A percentile compares a stretch with the other conserved stretches of the same genome.
phyloP scores from a whole-genome alignment of 2,113 vertebrate species.

The Gadus chalcogrammus region DNA sequence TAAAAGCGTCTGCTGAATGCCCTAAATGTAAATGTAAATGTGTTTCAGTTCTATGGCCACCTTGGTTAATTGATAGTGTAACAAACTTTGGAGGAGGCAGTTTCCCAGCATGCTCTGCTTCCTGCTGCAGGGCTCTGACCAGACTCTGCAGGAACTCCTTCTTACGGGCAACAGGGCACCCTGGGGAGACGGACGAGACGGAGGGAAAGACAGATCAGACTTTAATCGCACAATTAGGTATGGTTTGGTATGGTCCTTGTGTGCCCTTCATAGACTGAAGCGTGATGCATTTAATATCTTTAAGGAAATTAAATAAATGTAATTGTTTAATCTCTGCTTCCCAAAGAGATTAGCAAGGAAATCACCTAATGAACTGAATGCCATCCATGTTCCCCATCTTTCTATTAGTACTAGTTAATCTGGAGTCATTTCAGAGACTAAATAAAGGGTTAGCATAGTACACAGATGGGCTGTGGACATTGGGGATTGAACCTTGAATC shows the following conservation, averaged over 20 bases:
- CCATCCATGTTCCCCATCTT: no score
- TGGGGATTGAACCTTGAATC: no score
- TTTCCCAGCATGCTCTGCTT: constrained; percentile 55
- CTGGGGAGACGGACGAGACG: constrained; percentile 29
- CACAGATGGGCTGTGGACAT: no score
- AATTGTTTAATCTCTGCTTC: no score
- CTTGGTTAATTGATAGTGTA: neutral
- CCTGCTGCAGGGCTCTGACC: constrained; percentile 52
- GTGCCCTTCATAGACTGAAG: no score
- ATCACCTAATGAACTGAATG: no score
- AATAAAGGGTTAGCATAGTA: no score
- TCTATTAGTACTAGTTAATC: no score
- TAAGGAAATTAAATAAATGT: neutral
- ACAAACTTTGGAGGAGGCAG: constrained; percentile 36
- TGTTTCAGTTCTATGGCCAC: neutral
- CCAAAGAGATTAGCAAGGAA: no score
- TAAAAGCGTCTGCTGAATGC: no score
- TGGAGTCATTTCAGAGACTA: no score
- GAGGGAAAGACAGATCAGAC: neutral
- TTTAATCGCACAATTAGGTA: neutral
- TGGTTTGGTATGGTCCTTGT: neutral
- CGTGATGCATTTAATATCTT: neutral
- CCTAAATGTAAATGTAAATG: no score
- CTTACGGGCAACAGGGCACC: constrained; percentile 60
- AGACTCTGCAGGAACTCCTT: constrained; percentile 60